phyloP scores from a whole-genome alignment of 35 echinoderm and acorn worm genomes.

The Anneissia japonica region DNA sequence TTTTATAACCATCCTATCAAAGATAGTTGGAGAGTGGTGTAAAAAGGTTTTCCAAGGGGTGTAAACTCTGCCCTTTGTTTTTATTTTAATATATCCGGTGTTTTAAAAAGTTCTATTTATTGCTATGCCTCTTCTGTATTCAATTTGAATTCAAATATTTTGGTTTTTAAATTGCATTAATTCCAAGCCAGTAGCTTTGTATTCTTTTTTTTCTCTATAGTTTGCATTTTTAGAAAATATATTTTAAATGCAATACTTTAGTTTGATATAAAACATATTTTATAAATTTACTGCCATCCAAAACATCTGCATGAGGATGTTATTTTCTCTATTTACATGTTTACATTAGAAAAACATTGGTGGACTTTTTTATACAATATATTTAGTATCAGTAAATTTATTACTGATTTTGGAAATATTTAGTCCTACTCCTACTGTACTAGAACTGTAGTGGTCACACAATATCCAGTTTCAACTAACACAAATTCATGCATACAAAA shows the following conservation, averaged over 20 bases:
- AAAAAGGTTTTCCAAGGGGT: background rate
- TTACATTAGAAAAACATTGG: no score
- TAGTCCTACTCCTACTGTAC: no score
- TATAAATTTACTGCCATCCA: no score
- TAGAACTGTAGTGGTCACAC: no score
- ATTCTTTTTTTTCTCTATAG: background rate
- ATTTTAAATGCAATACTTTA: background rate
- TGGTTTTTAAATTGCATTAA: background rate
- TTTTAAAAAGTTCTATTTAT: background rate
- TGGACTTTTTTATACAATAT: no score
- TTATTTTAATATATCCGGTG: background rate
- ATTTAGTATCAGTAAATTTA: no score
- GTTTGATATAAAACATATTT: background rate
- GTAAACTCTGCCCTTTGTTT: background rate
- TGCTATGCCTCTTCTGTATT: background rate
- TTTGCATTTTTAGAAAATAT: background rate
- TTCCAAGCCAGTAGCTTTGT: background rate
- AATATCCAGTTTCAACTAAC: no score
- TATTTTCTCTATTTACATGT: no score
- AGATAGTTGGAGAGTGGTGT: background rate
- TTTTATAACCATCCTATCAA: background rate
- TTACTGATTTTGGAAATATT: no score
- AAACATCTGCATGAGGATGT: no score
- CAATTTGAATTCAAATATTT: background rate
- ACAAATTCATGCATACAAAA: no score